These are phyloP conservation scores for Morone chrysops DNA, from an alignment of 2,113 vertebrate species.

Conservation along the genomic window DNA sequence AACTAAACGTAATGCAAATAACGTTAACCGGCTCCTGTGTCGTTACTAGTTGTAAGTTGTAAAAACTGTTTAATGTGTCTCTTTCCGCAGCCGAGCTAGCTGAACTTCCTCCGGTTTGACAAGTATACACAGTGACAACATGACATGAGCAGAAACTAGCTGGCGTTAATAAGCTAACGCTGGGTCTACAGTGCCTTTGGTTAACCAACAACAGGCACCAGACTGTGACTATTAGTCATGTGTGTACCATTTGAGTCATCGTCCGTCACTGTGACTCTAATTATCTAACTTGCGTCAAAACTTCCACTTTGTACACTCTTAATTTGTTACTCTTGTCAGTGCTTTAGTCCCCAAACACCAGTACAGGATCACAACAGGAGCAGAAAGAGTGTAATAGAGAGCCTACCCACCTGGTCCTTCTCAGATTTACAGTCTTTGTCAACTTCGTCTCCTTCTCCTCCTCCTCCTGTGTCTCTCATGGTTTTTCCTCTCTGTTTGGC, in stretches of 20 bases:
- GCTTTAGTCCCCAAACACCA: too few species aligned
- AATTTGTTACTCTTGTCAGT: too few species aligned
- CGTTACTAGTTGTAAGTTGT: accelerated
- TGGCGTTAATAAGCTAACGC: too few species aligned
- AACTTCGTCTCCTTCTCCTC: constrained; percentile 26
- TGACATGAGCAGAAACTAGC: not conserved
- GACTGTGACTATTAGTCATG: not conserved
- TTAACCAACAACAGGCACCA: not conserved
- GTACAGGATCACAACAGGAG: too few species aligned
- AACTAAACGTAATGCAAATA: too few species aligned
- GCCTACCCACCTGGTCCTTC: constrained; percentile 78
- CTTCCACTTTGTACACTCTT: not conserved
- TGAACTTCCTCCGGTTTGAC: constrained; percentile 11
- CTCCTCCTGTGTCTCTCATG: constrained; percentile 67
- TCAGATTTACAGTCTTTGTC: constrained; percentile 56
- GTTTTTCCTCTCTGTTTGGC: constrained; percentile 24
- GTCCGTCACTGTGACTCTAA: not conserved
- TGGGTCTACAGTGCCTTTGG: too few species aligned
- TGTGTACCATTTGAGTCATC: too few species aligned
- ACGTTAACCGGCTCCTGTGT: too few species aligned
- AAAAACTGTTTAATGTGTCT: not conserved
- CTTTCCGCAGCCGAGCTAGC: not conserved
- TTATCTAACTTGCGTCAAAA: not conserved
- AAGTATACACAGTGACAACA: not conserved
- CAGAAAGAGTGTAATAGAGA: not conserved